A percentile compares a stretch with the other conserved stretches of the same genome.
phyloP scores from a whole-genome alignment of 2,797 vertebrate species.

The Enteromius fasciolatus region DNA sequence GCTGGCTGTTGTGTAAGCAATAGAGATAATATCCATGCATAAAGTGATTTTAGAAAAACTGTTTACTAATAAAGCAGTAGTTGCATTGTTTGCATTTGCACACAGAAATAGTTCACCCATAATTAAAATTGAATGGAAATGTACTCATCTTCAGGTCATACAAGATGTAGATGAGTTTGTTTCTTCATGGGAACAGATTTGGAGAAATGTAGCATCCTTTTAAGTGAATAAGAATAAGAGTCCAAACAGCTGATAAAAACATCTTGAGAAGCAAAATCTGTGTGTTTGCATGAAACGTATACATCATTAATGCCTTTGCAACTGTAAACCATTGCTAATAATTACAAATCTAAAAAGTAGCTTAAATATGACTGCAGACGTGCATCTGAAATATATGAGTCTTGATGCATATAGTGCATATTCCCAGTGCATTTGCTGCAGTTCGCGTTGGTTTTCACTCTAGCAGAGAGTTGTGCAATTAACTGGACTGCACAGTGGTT shows the following conservation, averaged over 20 bases:
- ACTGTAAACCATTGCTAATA: not conserved
- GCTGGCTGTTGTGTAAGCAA: constrained; percentile 1
- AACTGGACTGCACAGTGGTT: constrained; percentile 6
- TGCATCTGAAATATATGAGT: not conserved
- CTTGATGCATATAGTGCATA: not conserved
- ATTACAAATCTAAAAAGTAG: not conserved
- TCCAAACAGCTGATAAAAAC: not conserved
- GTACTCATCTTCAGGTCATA: not conserved
- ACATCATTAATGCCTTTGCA: not conserved
- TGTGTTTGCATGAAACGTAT: not conserved
- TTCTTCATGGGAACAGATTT: not conserved
- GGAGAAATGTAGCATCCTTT: not conserved
- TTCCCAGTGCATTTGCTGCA: not conserved
- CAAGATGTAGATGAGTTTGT: not conserved
- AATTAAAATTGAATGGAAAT: not conserved
- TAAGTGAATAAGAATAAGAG: not conserved
- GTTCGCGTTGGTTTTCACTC: not conserved
- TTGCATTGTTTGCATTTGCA: not conserved
- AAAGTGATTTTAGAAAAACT: not conserved
- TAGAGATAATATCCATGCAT: not conserved
- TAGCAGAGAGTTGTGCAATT: not conserved
- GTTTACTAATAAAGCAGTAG: not conserved
- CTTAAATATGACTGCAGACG: not conserved
- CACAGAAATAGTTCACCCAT: not conserved
- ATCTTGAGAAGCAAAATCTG: not conserved